These are phyloP conservation scores for Antigone vipio DNA, from an alignment of 2,113 vertebrate species.

Conservation along the genomic window DNA sequence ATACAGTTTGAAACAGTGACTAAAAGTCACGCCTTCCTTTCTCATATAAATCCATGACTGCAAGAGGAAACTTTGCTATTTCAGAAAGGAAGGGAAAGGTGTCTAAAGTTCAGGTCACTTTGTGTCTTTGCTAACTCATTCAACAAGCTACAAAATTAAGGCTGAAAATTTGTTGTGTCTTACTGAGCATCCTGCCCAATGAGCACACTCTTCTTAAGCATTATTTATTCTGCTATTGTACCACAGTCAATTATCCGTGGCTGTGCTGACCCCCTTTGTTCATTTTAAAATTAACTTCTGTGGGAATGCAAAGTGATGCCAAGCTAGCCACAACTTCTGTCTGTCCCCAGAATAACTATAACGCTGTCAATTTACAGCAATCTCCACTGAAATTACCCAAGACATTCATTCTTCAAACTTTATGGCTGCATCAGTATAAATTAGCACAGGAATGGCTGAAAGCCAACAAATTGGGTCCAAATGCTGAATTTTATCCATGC, in stretches of 20 bases:
- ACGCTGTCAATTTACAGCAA: not conserved
- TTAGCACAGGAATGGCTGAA: not conserved
- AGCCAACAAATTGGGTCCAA: not conserved
- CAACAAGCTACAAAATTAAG: not conserved
- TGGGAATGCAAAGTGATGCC: slow-evolving; percentile 8
- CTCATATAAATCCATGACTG: not conserved
- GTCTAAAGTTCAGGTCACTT: not conserved
- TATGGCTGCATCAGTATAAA: not conserved
- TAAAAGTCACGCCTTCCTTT: not conserved
- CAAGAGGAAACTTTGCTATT: not conserved
- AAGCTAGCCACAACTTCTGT: not conserved
- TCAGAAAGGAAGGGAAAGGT: not conserved
- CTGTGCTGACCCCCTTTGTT: not conserved
- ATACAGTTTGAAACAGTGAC: not conserved
- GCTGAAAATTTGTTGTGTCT: not conserved
- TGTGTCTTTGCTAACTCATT: not conserved
- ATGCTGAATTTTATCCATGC: not conserved
- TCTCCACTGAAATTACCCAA: slow-evolving; percentile 12
- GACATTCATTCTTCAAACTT: not conserved
- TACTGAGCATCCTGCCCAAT: not conserved
- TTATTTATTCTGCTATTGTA: not conserved
- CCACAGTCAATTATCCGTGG: not conserved
- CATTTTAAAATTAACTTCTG: not conserved
- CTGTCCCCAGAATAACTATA: not conserved
- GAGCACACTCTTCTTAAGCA: not conserved